phyloP scores from a whole-genome alignment of 2,888 invertebrate species.

The Toxonevra muliebris region DNA sequence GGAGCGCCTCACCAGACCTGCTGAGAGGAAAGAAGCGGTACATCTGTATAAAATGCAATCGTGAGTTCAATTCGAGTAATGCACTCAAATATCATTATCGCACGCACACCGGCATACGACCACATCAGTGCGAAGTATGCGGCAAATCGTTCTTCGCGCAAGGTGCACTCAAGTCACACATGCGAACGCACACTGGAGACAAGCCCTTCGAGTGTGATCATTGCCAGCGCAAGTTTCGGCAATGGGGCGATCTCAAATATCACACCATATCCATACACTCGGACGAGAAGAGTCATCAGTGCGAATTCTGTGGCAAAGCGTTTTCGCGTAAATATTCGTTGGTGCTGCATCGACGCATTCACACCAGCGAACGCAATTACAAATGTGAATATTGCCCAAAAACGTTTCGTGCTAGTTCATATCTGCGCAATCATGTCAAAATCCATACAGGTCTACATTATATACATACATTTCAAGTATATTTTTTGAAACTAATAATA shows the following conservation, averaged over 20 bases:
- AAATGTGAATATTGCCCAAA: conserved; percentile 86
- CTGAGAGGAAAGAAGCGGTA: conserved; percentile 35
- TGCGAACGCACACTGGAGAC: conserved; percentile 83
- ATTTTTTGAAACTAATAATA: not conserved
- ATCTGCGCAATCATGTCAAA: conserved; percentile 82
- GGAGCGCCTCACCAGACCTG: not conserved
- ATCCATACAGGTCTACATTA: conserved; percentile 77
- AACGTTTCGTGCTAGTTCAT: conserved; percentile 85
- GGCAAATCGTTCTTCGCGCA: conserved; percentile 85
- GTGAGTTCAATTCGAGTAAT: conserved; percentile 83
- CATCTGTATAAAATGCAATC: conserved; percentile 68
- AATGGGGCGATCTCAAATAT: conserved; percentile 90
- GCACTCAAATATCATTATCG: conserved; percentile 85
- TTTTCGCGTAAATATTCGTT: conserved; percentile 87
- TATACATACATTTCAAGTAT: not conserved
- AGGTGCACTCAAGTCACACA: conserved; percentile 84
- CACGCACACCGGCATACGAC: conserved; percentile 80
- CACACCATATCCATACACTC: conserved; percentile 86
- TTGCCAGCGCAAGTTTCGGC: conserved; percentile 82
- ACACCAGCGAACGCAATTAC: conserved; percentile 88
- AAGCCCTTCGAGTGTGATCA: conserved; percentile 83
- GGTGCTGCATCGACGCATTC: conserved; percentile 84
- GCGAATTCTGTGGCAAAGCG: conserved; percentile 88
- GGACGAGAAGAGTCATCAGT: conserved; percentile 82
- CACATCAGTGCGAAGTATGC: conserved; percentile 81